Evolutionary conservation across 2,888 invertebrate species (phyloP).

Genomic region (Celastrina argiolus): DNA sequence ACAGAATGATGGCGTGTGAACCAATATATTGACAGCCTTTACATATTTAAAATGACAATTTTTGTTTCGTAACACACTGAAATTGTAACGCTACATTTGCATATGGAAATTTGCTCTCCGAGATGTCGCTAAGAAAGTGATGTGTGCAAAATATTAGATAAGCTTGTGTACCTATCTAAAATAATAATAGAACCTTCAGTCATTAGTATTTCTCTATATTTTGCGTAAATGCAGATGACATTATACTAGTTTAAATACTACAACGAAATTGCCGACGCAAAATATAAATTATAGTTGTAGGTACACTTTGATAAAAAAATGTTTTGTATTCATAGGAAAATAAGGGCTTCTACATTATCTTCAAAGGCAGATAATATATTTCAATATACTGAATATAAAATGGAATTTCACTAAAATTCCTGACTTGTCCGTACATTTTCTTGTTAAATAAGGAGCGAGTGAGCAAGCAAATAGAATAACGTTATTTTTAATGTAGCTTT

Average conservation of each 20-base stretch:
- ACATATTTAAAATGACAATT: constrained; percentile 18
- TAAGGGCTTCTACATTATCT: constrained; percentile 4
- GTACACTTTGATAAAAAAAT: not conserved
- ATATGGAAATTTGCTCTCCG: too few relatives aligned
- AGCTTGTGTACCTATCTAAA: too few relatives aligned
- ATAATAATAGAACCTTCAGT: too few relatives aligned
- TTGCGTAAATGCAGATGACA: too few relatives aligned
- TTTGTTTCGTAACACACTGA: not conserved
- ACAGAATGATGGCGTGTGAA: constrained; percentile 43
- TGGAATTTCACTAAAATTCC: constrained; percentile 2
- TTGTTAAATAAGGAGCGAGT: not conserved
- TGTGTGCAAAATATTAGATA: too few relatives aligned
- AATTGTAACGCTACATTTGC: not conserved
- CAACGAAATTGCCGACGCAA: not conserved
- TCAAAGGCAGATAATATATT: not conserved
- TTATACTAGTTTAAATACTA: not conserved
- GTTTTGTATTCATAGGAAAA: not conserved
- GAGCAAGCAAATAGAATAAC: constrained; percentile 15
- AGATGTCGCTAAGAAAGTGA: too few relatives aligned
- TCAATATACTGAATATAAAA: constrained; percentile 12
- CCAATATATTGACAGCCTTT: constrained; percentile 25
- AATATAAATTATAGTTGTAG: not conserved
- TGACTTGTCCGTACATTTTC: constrained; percentile 3
- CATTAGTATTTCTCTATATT: too few relatives aligned
- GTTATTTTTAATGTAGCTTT: constrained; percentile 13